These are phyloP conservation scores for Anoura caudifer DNA, from an alignment of 2,113 vertebrate genomes.

Conservation along the genomic window DNA sequence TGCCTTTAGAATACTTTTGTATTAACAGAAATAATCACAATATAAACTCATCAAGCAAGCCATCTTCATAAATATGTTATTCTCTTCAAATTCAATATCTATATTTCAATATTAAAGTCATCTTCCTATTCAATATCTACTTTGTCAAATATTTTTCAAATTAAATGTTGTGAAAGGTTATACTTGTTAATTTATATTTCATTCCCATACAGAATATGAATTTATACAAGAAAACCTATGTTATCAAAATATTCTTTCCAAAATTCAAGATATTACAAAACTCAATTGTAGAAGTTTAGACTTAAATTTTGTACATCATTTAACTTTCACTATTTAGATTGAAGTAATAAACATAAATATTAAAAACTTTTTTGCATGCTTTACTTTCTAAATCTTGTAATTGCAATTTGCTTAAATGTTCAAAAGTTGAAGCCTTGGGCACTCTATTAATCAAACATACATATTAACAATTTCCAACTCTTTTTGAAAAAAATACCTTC, in stretches of 20 bases:
- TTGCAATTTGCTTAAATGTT: not conserved
- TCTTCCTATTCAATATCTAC: not conserved
- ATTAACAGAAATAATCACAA: not conserved
- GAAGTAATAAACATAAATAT: not conserved
- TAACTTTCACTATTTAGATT: not conserved
- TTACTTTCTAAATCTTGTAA: not conserved
- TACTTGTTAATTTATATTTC: not conserved
- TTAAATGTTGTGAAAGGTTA: not conserved
- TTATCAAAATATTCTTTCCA: not conserved
- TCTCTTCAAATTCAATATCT: not conserved
- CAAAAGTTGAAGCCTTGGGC: not conserved
- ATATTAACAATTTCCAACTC: not conserved
- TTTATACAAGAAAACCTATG: not conserved
- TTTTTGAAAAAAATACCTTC: no score
- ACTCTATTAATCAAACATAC: not conserved
- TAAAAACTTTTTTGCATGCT: not conserved
- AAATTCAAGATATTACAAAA: constrained; percentile 18
- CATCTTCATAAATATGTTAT: not conserved
- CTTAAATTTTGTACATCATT: not conserved
- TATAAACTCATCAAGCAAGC: not conserved
- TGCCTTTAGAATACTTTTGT: not conserved
- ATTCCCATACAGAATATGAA: not conserved
- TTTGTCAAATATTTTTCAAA: not conserved
- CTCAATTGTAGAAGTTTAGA: not conserved
- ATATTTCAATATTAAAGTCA: not conserved